Conservation (phyloP, 2,113 vertebrate genomes). For the Montifringilla adamsi region DNA sequence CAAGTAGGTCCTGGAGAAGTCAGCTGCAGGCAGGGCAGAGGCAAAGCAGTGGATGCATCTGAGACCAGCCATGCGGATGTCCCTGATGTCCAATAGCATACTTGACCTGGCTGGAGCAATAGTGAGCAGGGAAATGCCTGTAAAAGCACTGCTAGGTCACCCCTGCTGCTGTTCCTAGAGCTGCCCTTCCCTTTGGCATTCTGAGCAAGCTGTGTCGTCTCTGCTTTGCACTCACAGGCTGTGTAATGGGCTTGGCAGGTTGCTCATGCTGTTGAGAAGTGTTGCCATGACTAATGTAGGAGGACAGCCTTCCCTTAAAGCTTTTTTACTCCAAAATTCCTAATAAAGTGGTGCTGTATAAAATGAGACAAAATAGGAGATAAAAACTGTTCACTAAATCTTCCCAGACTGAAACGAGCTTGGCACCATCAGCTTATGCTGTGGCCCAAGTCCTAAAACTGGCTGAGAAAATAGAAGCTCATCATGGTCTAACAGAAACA, state of each 20-base stretch:
- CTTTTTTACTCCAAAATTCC: background rate
- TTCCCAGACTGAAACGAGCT: background rate
- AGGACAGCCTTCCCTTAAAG: background rate
- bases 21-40: background rate
- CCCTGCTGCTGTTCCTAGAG: background rate
- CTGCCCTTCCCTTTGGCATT: background rate
- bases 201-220: fast-evolving
- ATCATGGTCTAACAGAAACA: background rate
- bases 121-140: background rate
- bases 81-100: background rate
- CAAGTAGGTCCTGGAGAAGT: background rate
- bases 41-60: background rate
- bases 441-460: background rate
- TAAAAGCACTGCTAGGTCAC: background rate
- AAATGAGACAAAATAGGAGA: background rate
- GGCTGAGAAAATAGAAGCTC: background rate
- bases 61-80: background rate
- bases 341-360: background rate
- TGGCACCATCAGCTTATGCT: background rate
- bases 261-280: background rate
- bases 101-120: background rate
- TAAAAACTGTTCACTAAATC: background rate
- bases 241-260: background rate
- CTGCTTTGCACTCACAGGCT: background rate
- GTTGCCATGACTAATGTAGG: background rate